Conservation (phyloP, 64 coral and sea anemone species). For the Acropora tenuis region DNA sequence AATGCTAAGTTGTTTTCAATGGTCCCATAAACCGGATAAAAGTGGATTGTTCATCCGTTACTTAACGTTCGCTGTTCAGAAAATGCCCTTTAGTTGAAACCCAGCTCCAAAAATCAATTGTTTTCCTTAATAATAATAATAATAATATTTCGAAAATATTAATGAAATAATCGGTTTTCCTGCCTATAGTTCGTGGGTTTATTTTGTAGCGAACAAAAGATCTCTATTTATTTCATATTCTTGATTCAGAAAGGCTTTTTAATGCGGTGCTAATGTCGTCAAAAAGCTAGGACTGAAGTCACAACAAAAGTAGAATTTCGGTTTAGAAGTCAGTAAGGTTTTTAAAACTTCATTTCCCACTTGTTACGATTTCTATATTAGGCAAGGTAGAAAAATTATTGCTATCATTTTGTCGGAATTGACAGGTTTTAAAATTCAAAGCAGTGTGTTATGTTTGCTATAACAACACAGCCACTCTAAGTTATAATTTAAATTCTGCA, state of each 20-base stretch:
- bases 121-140: neutral
- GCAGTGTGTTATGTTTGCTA: neutral
- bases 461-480: neutral
- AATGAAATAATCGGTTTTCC: neutral
- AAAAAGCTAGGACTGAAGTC: neutral
- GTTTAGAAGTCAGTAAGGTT: neutral
- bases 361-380: neutral
- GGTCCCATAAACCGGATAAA: neutral
- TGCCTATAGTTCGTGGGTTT: neutral
- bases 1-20: neutral
- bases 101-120: neutral
- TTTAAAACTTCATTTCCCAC: neutral
- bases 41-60: neutral
- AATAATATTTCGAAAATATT: neutral
- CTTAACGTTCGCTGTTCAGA: no score
- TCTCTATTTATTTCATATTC: neutral
- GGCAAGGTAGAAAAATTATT: no score
- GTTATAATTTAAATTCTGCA: neutral
- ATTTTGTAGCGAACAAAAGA: conserved; percentile 20
- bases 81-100: neutral
- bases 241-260: neutral
- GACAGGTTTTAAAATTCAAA: neutral
- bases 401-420: conserved; percentile 3
- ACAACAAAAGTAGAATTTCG: neutral
- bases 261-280: neutral